A percentile compares a stretch with the other conserved stretches of the same genome.
phyloP scores from a whole-genome alignment of 1,140 invertebrate genomes.

The Pseudomyrmex pallidus region DNA sequence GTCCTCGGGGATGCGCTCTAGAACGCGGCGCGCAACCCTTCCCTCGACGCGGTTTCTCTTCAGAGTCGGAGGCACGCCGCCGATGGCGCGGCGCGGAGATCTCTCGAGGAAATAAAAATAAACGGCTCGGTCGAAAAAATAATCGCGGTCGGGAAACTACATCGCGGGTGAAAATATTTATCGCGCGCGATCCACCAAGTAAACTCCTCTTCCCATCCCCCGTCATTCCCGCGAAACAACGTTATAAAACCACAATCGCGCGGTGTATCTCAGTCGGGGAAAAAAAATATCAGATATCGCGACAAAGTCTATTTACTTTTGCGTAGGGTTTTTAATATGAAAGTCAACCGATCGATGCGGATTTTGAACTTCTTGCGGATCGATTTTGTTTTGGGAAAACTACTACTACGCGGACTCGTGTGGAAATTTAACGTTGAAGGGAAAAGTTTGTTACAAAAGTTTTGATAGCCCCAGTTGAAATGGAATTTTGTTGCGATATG shows the following conservation, averaged over 20 bases:
- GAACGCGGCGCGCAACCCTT: background rate
- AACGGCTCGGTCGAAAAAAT: background rate
- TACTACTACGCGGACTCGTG: no score
- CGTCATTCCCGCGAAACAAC: background rate
- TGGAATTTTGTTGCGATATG: no score
- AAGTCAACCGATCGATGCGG: background rate
- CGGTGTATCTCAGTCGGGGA: background rate
- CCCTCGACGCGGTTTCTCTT: background rate
- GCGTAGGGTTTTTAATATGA: no score
- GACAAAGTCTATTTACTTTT: background rate
- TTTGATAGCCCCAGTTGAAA: no score
- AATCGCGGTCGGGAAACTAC: background rate
- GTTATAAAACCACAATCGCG: background rate
- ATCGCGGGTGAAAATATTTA: constrained; percentile 25
- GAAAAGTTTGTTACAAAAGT: no score
- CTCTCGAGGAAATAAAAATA: constrained; percentile 6
- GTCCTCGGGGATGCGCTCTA: constrained; percentile 45
- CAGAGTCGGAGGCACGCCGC: background rate
- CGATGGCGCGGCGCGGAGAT: background rate
- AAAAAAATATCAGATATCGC: background rate
- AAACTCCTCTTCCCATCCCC: background rate
- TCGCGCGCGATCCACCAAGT: no score
- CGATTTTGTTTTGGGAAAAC: no score
- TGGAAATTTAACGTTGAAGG: no score
- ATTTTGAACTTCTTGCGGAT: constrained; percentile 1